These are phyloP conservation scores for Geotrupes spiniger DNA, from an alignment of 2,888 invertebrate genomes.

Conservation along the genomic window DNA sequence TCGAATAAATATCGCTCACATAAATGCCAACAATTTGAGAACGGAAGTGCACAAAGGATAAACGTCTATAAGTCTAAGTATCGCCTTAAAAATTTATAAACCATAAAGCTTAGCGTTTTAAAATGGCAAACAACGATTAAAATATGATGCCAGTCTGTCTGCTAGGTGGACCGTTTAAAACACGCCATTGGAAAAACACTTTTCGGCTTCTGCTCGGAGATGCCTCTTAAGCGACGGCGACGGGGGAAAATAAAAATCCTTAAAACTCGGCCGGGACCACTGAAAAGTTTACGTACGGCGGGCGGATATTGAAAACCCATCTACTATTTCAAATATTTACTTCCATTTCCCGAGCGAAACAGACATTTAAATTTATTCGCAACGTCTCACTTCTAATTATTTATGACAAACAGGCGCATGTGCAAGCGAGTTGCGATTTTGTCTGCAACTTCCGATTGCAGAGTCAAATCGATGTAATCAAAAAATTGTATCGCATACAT, in stretches of 20 bases:
- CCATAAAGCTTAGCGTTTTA: slow-evolving; percentile 6
- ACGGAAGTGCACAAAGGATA: no score
- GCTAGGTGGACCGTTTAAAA: background rate
- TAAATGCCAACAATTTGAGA: no score
- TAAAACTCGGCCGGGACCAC: slow-evolving; percentile 4
- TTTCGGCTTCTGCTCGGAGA: background rate
- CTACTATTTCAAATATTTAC: slow-evolving; percentile 25
- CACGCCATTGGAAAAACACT: slow-evolving; percentile 13
- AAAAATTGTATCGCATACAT: no score
- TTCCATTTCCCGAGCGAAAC: slow-evolving; percentile 10
- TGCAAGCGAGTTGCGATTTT: no score
- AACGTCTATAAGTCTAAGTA: no score
- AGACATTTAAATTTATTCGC: slow-evolving; percentile 14
- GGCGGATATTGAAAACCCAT: slow-evolving; percentile 24
- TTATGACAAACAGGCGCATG: no score
- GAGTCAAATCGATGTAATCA: no score
- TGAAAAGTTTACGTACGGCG: slow-evolving; percentile 15
- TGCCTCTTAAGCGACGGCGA: background rate
- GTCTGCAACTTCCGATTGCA: no score
- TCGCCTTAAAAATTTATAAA: background rate
- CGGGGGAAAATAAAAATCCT: slow-evolving; percentile 13
- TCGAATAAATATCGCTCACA: no score
- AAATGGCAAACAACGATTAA: slow-evolving; percentile 1
- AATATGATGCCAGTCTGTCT: background rate
- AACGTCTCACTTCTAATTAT: no score